Evolutionary conservation across 1,140 invertebrate species (phyloP), one percentile per base, ranked within the genome.

Genomic region (Cecropterus lyciades): DNA sequence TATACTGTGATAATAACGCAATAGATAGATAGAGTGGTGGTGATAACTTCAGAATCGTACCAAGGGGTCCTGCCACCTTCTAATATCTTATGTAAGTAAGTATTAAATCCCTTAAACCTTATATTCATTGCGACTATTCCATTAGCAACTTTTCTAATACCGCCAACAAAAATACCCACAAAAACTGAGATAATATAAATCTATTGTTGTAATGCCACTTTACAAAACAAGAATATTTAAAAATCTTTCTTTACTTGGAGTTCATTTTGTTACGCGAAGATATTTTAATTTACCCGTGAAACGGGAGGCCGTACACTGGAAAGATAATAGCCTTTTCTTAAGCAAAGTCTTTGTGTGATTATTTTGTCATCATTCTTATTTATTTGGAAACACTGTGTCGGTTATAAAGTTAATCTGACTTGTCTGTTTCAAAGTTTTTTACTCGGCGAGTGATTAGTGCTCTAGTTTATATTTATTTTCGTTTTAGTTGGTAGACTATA

Each of bases 401-500:
- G 40, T 46, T 11, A 42, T 37, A 46, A 45, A 66, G 27, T 30
- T 30, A 30, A 8, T 30, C n/a, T 57, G 16, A 56, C 42, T 57
- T 8, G 17, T 60, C 65, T 59, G 33, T 43, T 52, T 68, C 42
- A 45, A 53, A 62, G 53, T 60, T 60, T 57, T 20, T 67, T 57
- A 66, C 33, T 48, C 59, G 17, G 65, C 27, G 56, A 49, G 59
- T 68, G 49, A 68, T 68, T 55, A 60, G 52, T 57, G 43, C 40
- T 53, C 27, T 49, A n/a, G 48, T 56, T 68, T 33, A 48, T 10
- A 59, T 68, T 62, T 62, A 52, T 62, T 68, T 55, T 68, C 16
- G 43, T 59, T 45, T 46, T 15, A n/a, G 9, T n/a, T 37, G 7
- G 27, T 37, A 37, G 17, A n/a, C 20, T 45, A 15, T 11, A 13